These are phyloP conservation scores for Cheilosia urbana DNA, from an alignment of 2,888 invertebrate genomes.

Conservation along the genomic window DNA sequence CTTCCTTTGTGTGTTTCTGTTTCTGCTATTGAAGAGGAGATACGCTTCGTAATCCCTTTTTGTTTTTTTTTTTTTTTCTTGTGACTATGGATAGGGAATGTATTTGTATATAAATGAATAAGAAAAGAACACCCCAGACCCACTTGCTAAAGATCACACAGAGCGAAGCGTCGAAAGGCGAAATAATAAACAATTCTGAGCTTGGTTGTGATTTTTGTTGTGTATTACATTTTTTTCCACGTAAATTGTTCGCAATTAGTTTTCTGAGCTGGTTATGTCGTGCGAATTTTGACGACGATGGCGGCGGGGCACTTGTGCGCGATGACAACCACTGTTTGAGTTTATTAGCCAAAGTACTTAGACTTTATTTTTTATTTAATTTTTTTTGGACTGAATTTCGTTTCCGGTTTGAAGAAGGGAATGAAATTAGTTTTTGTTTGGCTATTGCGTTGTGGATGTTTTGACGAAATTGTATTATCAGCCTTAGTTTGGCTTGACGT, in stretches of 20 bases:
- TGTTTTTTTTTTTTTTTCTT: too few relatives aligned
- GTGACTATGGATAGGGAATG: slow-evolving; percentile 20
- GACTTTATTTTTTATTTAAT: slow-evolving; percentile 3
- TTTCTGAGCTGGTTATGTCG: slow-evolving; percentile 31
- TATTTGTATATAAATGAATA: not conserved
- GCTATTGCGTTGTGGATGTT: not conserved
- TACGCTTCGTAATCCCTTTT: slow-evolving; percentile 47
- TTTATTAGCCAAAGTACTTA: slow-evolving; percentile 21
- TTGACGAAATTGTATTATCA: slow-evolving; percentile 1
- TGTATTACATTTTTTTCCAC: not conserved
- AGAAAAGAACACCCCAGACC: slow-evolving; percentile 16
- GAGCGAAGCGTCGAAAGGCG: slow-evolving; percentile 3
- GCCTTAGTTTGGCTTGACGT: not conserved
- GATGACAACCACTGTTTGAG: slow-evolving; percentile 18
- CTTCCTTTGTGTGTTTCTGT: slow-evolving; percentile 12
- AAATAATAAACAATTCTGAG: slow-evolving; percentile 32
- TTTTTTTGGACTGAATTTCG: slow-evolving; percentile 7
- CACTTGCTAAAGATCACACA: slow-evolving; percentile 25
- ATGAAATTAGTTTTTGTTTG: not conserved
- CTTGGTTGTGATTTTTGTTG: slow-evolving; percentile 25
- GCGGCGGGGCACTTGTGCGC: slow-evolving; percentile 13
- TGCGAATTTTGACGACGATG: slow-evolving; percentile 63
- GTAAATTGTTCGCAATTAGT: slow-evolving; percentile 69
- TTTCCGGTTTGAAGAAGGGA: slow-evolving; percentile 34
- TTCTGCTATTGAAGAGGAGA: slow-evolving; percentile 46